Percentiles rank a stretch among this genome's conserved stretches.
Evolutionary conservation across 2,888 invertebrate species (phyloP).

Genomic region (Drosophila birchii): DNA sequence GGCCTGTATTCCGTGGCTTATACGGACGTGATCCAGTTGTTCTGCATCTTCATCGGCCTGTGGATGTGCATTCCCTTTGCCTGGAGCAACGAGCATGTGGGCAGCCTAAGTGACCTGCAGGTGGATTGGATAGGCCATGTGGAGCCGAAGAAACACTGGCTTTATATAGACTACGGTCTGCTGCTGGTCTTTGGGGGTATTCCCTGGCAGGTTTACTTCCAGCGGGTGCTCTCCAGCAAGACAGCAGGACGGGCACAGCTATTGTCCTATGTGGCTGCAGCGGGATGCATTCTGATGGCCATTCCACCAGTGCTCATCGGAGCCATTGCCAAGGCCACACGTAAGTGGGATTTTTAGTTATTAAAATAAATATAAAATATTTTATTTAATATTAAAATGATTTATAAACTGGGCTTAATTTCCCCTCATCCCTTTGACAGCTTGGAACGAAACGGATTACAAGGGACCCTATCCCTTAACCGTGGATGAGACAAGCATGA

Average conservation of each 20-base stretch:
- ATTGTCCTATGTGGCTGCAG: conserved; percentile 97
- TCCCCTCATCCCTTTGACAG: conserved; percentile 85
- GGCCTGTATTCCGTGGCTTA: conserved; percentile 99
- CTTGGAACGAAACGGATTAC: conserved; percentile 97
- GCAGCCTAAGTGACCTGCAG: conserved; percentile 91
- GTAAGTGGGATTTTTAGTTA: conserved; percentile 86
- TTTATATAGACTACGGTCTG: conserved; percentile 94
- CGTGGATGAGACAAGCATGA: conserved; percentile 94
- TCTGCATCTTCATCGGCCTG: conserved; percentile 98
- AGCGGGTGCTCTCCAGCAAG: conserved; percentile 98
- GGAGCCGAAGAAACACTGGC: conserved; percentile 90
- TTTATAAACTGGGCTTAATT: neutral
- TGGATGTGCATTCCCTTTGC: conserved; percentile 99
- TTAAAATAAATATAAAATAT: neutral
- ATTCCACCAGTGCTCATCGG: conserved; percentile 98
- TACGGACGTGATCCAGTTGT: conserved; percentile 98
- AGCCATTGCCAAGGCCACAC: conserved; percentile 97
- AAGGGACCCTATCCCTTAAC: conserved; percentile 90
- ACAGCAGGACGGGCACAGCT: conserved; percentile 96
- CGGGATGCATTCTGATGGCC: conserved; percentile 98
- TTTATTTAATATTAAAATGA: too few species aligned
- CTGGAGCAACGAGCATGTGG: conserved; percentile 94
- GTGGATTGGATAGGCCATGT: conserved; percentile 96
- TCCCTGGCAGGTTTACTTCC: conserved; percentile 99
- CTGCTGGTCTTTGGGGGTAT: conserved; percentile 97